A percentile compares a stretch with the other conserved stretches of the same genome.
Evolutionary conservation across 2,888 invertebrate species (phyloP).

Genomic region (Melieria picta): DNA sequence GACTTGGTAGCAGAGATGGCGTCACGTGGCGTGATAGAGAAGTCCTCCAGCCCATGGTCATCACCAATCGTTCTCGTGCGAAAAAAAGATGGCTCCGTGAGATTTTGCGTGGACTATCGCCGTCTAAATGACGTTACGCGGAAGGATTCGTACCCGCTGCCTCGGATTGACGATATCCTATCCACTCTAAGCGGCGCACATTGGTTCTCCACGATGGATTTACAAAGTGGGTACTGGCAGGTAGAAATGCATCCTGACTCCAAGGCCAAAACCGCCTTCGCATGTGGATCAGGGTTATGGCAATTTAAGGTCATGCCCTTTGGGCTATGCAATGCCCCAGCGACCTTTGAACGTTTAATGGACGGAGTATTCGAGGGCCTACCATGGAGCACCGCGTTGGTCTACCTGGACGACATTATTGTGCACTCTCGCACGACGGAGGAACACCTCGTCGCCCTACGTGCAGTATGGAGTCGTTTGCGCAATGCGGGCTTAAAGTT

Average conservation of each 20-base stretch:
- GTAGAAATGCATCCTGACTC: conserved; percentile 31
- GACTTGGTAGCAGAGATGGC: too few species aligned
- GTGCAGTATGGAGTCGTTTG: too few species aligned
- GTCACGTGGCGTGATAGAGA: too few species aligned
- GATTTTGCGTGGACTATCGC: too few species aligned
- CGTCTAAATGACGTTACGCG: conserved; percentile 23
- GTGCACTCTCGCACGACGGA: background rate
- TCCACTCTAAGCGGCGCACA: conserved; percentile 8
- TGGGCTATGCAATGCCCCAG: conserved; percentile 11
- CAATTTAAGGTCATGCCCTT: conserved; percentile 45
- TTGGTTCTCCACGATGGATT: conserved; percentile 34
- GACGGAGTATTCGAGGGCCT: background rate
- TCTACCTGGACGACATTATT: conserved; percentile 51
- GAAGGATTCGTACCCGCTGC: conserved; percentile 33
- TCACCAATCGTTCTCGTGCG: too few species aligned
- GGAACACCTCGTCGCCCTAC: too few species aligned
- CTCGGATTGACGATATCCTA: background rate
- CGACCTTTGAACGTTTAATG: conserved; percentile 43
- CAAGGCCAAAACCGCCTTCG: conserved; percentile 40
- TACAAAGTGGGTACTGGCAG: conserved; percentile 29
- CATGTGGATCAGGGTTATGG: conserved; percentile 18
- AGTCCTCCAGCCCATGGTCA: too few species aligned
- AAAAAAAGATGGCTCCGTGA: too few species aligned
- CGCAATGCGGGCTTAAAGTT: too few species aligned
- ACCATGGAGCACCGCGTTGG: conserved; percentile 23